phyloP scores from a whole-genome alignment of 1,140 invertebrate genomes.

The Orchestia grillus region DNA sequence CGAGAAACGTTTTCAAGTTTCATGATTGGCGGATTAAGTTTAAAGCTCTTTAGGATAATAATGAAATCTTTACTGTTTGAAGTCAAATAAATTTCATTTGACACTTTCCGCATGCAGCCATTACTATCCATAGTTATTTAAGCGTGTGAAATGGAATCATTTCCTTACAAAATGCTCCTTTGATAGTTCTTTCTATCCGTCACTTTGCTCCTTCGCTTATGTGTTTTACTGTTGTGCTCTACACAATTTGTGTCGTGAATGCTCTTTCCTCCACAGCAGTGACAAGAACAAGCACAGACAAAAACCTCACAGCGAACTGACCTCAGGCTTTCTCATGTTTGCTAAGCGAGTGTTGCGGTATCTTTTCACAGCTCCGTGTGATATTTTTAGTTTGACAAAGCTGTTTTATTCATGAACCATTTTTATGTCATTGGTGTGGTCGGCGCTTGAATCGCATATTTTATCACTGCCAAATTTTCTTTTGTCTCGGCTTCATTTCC shows the following conservation, averaged over 20 bases:
- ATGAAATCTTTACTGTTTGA: not conserved
- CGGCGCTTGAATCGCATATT: not conserved
- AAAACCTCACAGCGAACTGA: slow-evolving; percentile 41
- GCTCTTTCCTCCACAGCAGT: slow-evolving; percentile 52
- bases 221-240: not conserved
- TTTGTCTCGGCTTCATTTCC: slow-evolving; percentile 29
- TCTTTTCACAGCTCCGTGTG: slow-evolving; percentile 19
- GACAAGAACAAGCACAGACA: slow-evolving; percentile 57
- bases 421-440: not conserved
- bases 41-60: not conserved
- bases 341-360: slow-evolving; percentile 33
- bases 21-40: not conserved
- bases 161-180: not conserved
- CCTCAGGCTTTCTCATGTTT: slow-evolving; percentile 34
- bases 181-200: not conserved
- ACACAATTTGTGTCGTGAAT: slow-evolving; percentile 18
- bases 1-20: not conserved
- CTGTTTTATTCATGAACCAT: slow-evolving; percentile 1
- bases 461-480: slow-evolving; percentile 11
- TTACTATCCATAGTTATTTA: not conserved
- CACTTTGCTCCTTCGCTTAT: not conserved
- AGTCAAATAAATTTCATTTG: not conserved
- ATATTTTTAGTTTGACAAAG: slow-evolving; percentile 23
- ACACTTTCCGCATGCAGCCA: not conserved
- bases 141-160: not conserved